Percentiles rank a stretch among this genome's conserved stretches.
These are phyloP conservation scores for Morpho achilles DNA, from an alignment of 2,888 invertebrate species.

Conservation along the genomic window DNA sequence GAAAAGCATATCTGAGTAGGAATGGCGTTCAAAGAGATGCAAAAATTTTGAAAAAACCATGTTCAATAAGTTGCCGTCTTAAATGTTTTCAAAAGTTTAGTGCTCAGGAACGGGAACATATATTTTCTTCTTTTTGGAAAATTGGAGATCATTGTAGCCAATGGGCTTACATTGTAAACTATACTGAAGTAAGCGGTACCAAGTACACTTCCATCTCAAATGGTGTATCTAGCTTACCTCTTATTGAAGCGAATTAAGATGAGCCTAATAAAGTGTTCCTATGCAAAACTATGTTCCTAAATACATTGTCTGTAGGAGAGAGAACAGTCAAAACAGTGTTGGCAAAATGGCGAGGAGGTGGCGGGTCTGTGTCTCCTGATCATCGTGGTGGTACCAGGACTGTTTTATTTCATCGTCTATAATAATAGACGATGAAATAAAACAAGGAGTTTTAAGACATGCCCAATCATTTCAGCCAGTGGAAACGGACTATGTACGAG, in stretches of 20 bases:
- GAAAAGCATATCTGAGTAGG: neutral
- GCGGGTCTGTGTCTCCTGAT: no score
- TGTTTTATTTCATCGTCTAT: no score
- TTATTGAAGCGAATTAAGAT: neutral
- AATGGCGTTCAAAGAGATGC: neutral
- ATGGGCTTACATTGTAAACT: slow-evolving; percentile 7
- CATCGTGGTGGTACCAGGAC: slow-evolving; percentile 1
- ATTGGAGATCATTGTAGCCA: slow-evolving; percentile 11
- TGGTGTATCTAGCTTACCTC: neutral
- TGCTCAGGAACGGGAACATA: slow-evolving; percentile 2
- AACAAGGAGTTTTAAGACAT: slow-evolving; percentile 11
- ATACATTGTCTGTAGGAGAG: neutral
- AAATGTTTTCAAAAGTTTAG: slow-evolving; percentile 11
- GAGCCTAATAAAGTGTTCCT: neutral
- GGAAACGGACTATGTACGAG: slow-evolving; percentile 8
- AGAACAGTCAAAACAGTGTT: slow-evolving; percentile 1
- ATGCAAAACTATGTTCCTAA: neutral
- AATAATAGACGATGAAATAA: slow-evolving; percentile 3
- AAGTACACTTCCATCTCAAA: neutral
- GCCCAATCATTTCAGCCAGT: slow-evolving; percentile 3
- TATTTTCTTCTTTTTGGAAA: slow-evolving; percentile 11
- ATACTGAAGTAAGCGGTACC: slow-evolving; percentile 4
- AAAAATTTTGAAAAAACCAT: slow-evolving; percentile 4
- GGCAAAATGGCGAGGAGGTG: no score
- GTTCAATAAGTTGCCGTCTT: slow-evolving; percentile 8